Evolutionary conservation across 2,797 vertebrate genomes (phyloP), one percentile per base, ranked within the genome.

Genomic region (Columba guinea): DNA sequence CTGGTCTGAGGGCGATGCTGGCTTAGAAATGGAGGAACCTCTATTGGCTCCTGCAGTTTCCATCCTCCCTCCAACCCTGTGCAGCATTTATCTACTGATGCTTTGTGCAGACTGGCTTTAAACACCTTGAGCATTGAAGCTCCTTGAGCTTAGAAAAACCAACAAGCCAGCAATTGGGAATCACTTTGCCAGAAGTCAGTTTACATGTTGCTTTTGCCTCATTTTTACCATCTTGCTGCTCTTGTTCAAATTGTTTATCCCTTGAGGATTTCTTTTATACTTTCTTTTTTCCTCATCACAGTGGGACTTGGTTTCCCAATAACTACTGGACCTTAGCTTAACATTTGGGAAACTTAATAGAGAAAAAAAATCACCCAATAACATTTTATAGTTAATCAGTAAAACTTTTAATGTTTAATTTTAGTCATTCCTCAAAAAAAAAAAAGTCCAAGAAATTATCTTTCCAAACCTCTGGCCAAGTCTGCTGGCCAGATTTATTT

Each of bases 401-500:
- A 78, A 84, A 82, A 74, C 7, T 41, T 81, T 13, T 87, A 64
- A 71, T 76, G 75, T 67, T 92, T 88, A 62, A 89, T 95, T 97
- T 95, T 89, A 91, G 88, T 82, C 19, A 75, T 67, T 92, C 65
- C 70, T 87, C 17, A 3, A 26, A 94, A 91, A 73, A 41, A 41
- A 41, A 41, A 44, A 59, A 91, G 58, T 44, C 22, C 35, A 94
- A 87, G 58, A 87, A 93, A 89, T n/a, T 0, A 87, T 89, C 65
- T 96, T 97, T 96, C 95, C 95, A 92, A 88, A 91, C n/a, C 23
- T 74, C 77, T 82, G 41, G 58, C 92, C 93, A 92, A 92, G 79
- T 71, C 37, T 51, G 37, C 73, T 86, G 63, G 93, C 91, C 86
- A 93, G 84, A 74, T 95, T 93, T 97, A 95, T 96, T 96, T 95